Conservation (phyloP, 2,113 vertebrate genomes). For the Ranitomeya variabilis region DNA sequence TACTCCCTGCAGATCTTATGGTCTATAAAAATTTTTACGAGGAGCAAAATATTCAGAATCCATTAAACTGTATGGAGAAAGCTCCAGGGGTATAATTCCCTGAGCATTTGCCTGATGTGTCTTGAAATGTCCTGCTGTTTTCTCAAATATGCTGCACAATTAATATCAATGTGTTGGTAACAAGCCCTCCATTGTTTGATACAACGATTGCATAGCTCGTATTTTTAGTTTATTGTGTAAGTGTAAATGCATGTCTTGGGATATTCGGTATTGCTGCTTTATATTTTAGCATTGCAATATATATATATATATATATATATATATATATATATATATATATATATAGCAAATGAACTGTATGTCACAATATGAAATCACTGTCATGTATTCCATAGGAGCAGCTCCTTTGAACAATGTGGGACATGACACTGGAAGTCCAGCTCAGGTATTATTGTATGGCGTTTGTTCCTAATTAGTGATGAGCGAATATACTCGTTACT, state of each 20-base stretch:
- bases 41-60: constrained; percentile 52
- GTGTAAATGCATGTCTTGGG: not conserved
- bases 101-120: constrained; percentile 37
- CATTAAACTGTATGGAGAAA: constrained; percentile 46
- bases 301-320: too few species aligned
- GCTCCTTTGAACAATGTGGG: too few species aligned
- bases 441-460: too few species aligned
- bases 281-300: not conserved
- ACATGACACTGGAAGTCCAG: too few species aligned
- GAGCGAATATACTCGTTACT: too few species aligned
- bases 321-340: too few species aligned
- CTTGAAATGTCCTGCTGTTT: constrained; percentile 31
- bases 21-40: constrained; percentile 55
- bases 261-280: not conserved
- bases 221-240: not conserved
- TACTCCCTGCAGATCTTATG: constrained; percentile 53
- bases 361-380: too few species aligned
- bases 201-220: not conserved
- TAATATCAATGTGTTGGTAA: constrained; percentile 50
- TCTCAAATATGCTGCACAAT: constrained; percentile 20
- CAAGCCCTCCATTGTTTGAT: constrained; percentile 14
- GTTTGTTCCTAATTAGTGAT: too few species aligned
- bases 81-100: constrained; percentile 49
- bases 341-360: too few species aligned
- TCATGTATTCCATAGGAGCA: too few species aligned